Conservation (phyloP, 1,140 invertebrate species). For the Zaprionus taronus region DNA sequence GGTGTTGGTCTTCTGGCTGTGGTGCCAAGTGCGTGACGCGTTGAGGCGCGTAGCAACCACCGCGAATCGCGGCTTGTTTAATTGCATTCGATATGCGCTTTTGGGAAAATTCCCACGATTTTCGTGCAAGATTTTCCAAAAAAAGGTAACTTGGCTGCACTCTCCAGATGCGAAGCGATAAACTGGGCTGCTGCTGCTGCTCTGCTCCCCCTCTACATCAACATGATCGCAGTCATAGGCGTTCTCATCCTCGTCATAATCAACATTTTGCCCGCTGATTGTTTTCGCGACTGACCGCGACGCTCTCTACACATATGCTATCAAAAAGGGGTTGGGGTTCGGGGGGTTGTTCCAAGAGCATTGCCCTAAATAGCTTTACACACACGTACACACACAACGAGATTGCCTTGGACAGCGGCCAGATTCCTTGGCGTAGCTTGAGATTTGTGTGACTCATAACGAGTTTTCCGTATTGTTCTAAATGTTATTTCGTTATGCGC, state of each 20-base stretch:
- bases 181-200: slow-evolving; percentile 53
- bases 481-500: slow-evolving; percentile 53
- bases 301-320: slow-evolving; percentile 10
- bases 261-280: slow-evolving; percentile 72
- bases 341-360: slow-evolving; percentile 27
- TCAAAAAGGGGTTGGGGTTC: slow-evolving; percentile 46
- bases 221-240: slow-evolving; percentile 35
- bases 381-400: slow-evolving; percentile 19
- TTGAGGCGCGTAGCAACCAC: slow-evolving; percentile 39
- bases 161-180: slow-evolving; percentile 60
- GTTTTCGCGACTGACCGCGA: slow-evolving; percentile 78
- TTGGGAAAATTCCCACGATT: slow-evolving; percentile 81
- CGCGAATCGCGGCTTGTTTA: slow-evolving; percentile 69
- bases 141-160: slow-evolving; percentile 59
- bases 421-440: slow-evolving; percentile 53
- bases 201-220: slow-evolving; percentile 37
- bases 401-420: slow-evolving; percentile 30
- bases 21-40: slow-evolving; percentile 50
- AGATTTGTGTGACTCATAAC: slow-evolving; percentile 83
- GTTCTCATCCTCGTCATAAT: slow-evolving; percentile 63
- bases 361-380: slow-evolving; percentile 43
- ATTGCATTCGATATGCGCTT: slow-evolving; percentile 81
- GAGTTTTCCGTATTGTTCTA: slow-evolving; percentile 61
- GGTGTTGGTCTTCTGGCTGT: slow-evolving; percentile 26
- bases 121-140: slow-evolving; percentile 68